Conservation (phyloP, 92 coral and sea anemone genomes). For the Metridium senile region DNA sequence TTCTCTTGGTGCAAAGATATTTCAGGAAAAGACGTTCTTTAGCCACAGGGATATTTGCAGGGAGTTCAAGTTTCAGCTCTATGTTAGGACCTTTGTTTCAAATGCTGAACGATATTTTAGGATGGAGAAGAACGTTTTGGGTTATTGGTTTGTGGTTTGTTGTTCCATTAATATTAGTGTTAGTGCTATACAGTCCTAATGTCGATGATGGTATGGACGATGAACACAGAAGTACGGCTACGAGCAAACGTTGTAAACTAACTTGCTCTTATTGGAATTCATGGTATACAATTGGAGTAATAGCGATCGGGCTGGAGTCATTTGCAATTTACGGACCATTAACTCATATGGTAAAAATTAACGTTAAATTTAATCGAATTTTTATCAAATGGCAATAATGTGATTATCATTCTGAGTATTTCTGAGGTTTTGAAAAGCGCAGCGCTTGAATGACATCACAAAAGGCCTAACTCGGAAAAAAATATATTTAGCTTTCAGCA, state of each 20-base stretch:
- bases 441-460: neutral
- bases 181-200: constrained; percentile 41
- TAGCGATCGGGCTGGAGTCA: constrained; percentile 16
- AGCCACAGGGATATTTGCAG: constrained; percentile 65
- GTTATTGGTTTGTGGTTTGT: constrained; percentile 38
- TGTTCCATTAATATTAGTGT: constrained; percentile 20
- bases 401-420: constrained; percentile 4
- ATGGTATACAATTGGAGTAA: constrained; percentile 5
- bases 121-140: constrained; percentile 68
- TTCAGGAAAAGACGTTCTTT: constrained; percentile 52
- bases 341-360: constrained; percentile 62
- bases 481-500: too few relatives aligned
- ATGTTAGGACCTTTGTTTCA: constrained; percentile 61
- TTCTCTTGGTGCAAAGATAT: constrained; percentile 44
- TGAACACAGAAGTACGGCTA: neutral
- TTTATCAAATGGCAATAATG: too few relatives aligned
- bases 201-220: constrained; percentile 4
- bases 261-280: constrained; percentile 19
- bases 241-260: constrained; percentile 9
- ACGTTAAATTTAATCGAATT: too few relatives aligned
- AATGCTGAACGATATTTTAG: constrained; percentile 37
- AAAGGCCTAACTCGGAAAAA: neutral
- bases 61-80: constrained; percentile 61
- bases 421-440: neutral
- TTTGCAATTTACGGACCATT: constrained; percentile 55